These are phyloP conservation scores for Lepisosteus oculatus DNA, from an alignment of 2,113 vertebrate species.

Conservation along the genomic window DNA sequence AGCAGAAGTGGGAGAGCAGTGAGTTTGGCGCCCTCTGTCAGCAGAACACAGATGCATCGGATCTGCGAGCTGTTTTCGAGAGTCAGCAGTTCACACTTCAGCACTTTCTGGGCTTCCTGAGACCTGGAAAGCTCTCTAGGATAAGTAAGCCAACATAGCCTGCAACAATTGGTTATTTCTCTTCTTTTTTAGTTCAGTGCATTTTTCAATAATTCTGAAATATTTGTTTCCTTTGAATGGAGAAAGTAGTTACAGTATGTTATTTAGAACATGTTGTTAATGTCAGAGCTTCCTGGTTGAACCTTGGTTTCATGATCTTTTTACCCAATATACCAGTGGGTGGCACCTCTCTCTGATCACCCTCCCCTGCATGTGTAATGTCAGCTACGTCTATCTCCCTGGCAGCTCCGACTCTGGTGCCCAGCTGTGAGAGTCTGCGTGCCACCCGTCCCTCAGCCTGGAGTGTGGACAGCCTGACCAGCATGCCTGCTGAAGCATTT, in stretches of 20 bases:
- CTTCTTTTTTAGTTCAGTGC: too few relatives aligned
- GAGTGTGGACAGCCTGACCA: constrained; percentile 52
- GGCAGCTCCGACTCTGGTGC: constrained; percentile 42
- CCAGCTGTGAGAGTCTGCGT: constrained; percentile 62
- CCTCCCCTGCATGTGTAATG: neutral
- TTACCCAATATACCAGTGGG: too few relatives aligned
- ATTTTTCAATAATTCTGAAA: too few relatives aligned
- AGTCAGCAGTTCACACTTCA: constrained; percentile 66
- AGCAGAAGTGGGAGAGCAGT: constrained; percentile 56
- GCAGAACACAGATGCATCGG: constrained; percentile 22
- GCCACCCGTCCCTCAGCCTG: constrained; percentile 57
- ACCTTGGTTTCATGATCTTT: too few relatives aligned
- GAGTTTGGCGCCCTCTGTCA: constrained; percentile 50
- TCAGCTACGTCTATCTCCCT: neutral
- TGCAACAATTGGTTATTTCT: too few relatives aligned
- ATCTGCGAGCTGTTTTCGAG: constrained; percentile 37
- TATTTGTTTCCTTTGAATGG: too few relatives aligned
- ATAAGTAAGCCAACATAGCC: constrained; percentile 43
- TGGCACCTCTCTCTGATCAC: too few relatives aligned
- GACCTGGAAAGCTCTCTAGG: constrained; percentile 16
- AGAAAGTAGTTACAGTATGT: too few relatives aligned
- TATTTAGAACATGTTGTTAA: too few relatives aligned
- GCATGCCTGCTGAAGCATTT: constrained; percentile 60
- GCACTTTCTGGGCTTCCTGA: constrained; percentile 64
- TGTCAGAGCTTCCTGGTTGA: too few relatives aligned